phyloP scores from a whole-genome alignment of 2,113 vertebrate species.

The Cryptomyrus ogoouensis region DNA sequence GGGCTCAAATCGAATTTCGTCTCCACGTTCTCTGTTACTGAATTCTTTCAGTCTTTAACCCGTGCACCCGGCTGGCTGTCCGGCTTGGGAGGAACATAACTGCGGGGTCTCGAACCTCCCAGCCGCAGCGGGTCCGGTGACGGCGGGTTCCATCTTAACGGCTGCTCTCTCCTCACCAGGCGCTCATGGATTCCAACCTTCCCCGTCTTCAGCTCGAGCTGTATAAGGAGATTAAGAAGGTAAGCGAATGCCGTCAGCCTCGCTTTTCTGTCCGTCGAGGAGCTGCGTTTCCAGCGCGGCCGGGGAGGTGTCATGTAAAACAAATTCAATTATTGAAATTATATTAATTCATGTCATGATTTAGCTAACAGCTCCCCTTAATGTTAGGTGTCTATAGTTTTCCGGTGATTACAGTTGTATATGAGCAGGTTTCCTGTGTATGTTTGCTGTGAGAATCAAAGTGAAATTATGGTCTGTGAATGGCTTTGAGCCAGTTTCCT shows the following conservation, averaged over 20 bases:
- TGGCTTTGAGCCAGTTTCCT: background rate
- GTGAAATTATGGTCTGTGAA: background rate
- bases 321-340: background rate
- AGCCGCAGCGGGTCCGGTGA: background rate
- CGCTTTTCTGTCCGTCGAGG: background rate
- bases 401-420: background rate
- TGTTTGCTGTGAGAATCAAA: background rate
- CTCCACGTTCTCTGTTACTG: background rate
- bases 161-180: conserved; percentile 55
- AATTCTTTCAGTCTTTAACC: background rate
- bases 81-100: background rate
- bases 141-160: background rate
- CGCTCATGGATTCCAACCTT: conserved; percentile 95
- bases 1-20: background rate
- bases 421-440: background rate
- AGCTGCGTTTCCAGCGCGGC: background rate
- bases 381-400: background rate
- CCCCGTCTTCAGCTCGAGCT: conserved; percentile 89
- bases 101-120: background rate
- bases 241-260: conserved; percentile 33
- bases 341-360: background rate
- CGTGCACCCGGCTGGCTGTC: background rate
- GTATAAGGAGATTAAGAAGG: conserved; percentile 99
- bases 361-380: background rate
- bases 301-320: background rate